Percentiles rank a stretch among this genome's conserved stretches.
Evolutionary conservation across 1,140 invertebrate species (phyloP).

Genomic region (Zaprionus kolodkinae): DNA sequence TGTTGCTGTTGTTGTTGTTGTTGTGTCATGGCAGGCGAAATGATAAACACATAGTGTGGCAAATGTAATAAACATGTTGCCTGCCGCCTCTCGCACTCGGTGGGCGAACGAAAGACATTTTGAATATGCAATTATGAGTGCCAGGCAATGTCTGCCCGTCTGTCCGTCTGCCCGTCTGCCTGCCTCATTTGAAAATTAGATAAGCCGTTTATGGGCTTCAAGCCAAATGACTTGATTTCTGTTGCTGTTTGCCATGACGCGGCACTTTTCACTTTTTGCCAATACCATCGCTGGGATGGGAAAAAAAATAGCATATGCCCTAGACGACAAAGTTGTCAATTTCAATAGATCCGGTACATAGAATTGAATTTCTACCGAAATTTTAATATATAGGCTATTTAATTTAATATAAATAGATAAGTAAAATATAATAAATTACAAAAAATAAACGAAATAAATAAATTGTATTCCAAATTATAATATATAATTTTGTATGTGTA

Average conservation of each 20-base stretch:
- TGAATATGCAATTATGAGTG: constrained; percentile 80
- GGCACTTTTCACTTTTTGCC: constrained; percentile 26
- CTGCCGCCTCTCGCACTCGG: constrained; percentile 42
- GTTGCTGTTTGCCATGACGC: neutral
- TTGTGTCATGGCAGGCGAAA: constrained; percentile 52
- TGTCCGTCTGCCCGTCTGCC: neutral
- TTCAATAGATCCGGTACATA: neutral
- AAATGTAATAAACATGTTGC: constrained; percentile 80
- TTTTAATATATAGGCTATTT: too few species aligned
- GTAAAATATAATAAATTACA: too few species aligned
- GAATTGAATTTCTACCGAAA: neutral
- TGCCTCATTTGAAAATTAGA: constrained; percentile 78
- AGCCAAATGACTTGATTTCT: constrained; percentile 67
- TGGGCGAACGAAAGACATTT: constrained; percentile 68
- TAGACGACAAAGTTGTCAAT: neutral
- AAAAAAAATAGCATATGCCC: neutral
- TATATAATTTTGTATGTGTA: too few species aligned
- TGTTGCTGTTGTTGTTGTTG: neutral
- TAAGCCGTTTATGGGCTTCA: constrained; percentile 67
- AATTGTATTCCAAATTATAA: too few species aligned
- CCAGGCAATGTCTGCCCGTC: constrained; percentile 65
- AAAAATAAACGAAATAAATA: too few species aligned
- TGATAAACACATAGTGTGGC: constrained; percentile 69
- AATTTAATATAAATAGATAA: too few species aligned
- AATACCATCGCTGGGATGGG: neutral